Conservation (phyloP, 2,888 invertebrate genomes). For the Hemithea aestivaria region DNA sequence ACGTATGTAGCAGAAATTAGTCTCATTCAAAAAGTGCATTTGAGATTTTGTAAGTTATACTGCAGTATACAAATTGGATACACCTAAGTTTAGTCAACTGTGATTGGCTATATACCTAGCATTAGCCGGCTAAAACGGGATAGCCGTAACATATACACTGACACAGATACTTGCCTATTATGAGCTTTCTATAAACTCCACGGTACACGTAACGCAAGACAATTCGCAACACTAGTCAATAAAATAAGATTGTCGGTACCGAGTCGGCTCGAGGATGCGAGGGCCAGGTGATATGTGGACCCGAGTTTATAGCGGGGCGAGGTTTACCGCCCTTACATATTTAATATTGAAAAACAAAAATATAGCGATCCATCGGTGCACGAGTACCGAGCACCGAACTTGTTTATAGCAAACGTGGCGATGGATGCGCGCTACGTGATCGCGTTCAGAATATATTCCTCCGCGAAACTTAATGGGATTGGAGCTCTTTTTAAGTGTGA, state of each 20-base stretch:
- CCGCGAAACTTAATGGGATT: slow-evolving; percentile 21
- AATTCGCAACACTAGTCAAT: slow-evolving; percentile 49
- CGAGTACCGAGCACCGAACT: slow-evolving; percentile 35
- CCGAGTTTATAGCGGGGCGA: slow-evolving; percentile 67
- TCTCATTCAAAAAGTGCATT: too few relatives aligned
- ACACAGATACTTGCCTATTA: too few relatives aligned
- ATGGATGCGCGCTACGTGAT: slow-evolving; percentile 27
- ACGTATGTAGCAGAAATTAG: too few relatives aligned
- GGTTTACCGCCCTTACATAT: slow-evolving; percentile 71
- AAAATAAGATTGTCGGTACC: slow-evolving; percentile 65
- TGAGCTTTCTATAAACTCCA: too few relatives aligned
- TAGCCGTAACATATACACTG: too few relatives aligned
- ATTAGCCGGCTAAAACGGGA: too few relatives aligned
- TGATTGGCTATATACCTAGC: too few relatives aligned
- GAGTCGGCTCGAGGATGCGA: slow-evolving; percentile 38
- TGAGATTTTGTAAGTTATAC: too few relatives aligned
- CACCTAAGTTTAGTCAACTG: too few relatives aligned
- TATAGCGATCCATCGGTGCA: slow-evolving; percentile 46
- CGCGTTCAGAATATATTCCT: slow-evolving; percentile 30
- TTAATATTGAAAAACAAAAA: slow-evolving; percentile 64
- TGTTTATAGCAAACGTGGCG: slow-evolving; percentile 44
- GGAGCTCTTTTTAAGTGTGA: background rate
- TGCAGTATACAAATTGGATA: too few relatives aligned
- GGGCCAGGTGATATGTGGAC: slow-evolving; percentile 69
- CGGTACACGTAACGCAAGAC: too few relatives aligned